Conservation (phyloP, 2,888 invertebrate species). For the Lobophora halterata region DNA sequence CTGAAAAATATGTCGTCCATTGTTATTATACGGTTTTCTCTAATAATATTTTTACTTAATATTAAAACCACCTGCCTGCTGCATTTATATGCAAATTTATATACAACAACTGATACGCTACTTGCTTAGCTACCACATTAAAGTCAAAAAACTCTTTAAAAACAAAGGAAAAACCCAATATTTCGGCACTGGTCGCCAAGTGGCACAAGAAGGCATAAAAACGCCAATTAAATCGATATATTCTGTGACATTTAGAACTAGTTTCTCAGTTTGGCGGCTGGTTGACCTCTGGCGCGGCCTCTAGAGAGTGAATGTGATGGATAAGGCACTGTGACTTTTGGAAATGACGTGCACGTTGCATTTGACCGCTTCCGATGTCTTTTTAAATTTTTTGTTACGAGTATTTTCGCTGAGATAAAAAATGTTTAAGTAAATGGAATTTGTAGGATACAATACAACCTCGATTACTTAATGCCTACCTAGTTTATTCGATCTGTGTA, state of each 20-base stretch:
- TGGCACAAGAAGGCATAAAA: conserved; percentile 37
- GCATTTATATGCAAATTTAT: too few relatives aligned
- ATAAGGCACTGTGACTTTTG: conserved; percentile 17
- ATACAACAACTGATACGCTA: too few relatives aligned
- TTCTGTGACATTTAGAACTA: conserved; percentile 68
- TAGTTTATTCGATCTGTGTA: too few relatives aligned
- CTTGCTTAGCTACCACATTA: too few relatives aligned
- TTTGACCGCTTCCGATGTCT: conserved; percentile 25
- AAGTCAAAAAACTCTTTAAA: too few relatives aligned
- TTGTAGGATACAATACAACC: too few relatives aligned
- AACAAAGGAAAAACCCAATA: conserved; percentile 5
- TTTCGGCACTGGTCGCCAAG: conserved; percentile 39
- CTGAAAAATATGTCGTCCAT: too few relatives aligned
- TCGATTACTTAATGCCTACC: too few relatives aligned
- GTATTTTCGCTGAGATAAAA: conserved; percentile 23
- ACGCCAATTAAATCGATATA: conserved; percentile 24
- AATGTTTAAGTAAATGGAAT: too few relatives aligned
- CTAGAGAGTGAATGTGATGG: conserved; percentile 27
- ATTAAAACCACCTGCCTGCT: too few relatives aligned
- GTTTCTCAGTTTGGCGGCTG: conserved; percentile 61
- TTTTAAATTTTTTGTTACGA: conserved; percentile 12
- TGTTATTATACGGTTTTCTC: too few relatives aligned
- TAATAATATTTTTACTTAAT: too few relatives aligned
- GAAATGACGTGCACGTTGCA: conserved; percentile 17
- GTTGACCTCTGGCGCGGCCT: conserved; percentile 61